A percentile compares a stretch with the other conserved stretches of the same genome.
phyloP scores from a whole-genome alignment of 2,888 invertebrate species.

The Mystacides longicornis region DNA sequence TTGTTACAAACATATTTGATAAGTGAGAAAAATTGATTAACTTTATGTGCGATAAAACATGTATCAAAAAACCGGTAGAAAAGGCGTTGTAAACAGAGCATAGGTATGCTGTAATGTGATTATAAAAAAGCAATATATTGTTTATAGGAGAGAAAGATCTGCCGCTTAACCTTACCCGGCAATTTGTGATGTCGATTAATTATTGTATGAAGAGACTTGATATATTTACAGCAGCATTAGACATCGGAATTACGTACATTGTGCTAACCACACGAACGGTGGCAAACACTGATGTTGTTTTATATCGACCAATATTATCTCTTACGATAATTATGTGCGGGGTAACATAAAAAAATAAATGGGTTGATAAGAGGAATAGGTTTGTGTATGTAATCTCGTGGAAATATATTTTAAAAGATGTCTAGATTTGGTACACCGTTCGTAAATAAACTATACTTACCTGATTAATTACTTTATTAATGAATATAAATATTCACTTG shows the following conservation, averaged over 20 bases:
- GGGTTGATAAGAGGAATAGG: too few species aligned
- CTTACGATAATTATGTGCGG: too few species aligned
- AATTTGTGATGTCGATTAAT: slow-evolving; percentile 13
- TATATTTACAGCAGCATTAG: background rate
- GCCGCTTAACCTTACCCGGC: slow-evolving; percentile 3
- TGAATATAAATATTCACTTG: background rate
- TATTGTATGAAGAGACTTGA: background rate
- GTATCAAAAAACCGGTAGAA: background rate
- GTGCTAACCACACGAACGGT: background rate
- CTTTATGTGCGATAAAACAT: background rate
- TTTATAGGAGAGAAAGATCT: slow-evolving; percentile 5
- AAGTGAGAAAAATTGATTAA: background rate
- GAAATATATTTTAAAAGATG: slow-evolving; percentile 1
- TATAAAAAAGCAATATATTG: background rate
- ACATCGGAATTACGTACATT: too few species aligned
- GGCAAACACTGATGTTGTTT: background rate
- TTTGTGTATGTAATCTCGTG: background rate
- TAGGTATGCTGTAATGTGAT: background rate
- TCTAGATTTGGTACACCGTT: slow-evolving; percentile 1
- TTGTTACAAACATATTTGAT: too few species aligned
- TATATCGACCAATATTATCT: too few species aligned
- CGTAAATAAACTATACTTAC: slow-evolving; percentile 1
- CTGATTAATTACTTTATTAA: background rate
- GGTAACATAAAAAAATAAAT: too few species aligned
- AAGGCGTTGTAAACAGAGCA: background rate